Percentiles rank a stretch among this genome's conserved stretches.
Evolutionary conservation across 2,797 vertebrate genomes (phyloP).

Genomic region (Delichon dasypus): DNA sequence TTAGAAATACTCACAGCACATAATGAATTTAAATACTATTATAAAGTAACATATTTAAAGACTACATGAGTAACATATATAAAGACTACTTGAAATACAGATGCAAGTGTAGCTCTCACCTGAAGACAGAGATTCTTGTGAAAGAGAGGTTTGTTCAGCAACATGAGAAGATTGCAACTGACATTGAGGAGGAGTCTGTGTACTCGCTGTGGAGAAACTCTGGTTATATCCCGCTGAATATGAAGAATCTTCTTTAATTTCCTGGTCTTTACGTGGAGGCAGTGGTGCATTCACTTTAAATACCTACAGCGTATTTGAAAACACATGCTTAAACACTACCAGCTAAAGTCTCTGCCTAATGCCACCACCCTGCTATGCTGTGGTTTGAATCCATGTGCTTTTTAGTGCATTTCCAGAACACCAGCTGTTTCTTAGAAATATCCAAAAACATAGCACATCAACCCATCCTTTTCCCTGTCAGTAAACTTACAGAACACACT

Average conservation of each 20-base stretch:
- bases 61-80: background rate
- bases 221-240: slow-evolving; percentile 77
- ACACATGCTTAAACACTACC: background rate
- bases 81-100: background rate
- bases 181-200: slow-evolving; percentile 91
- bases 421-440: background rate
- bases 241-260: slow-evolving; percentile 76
- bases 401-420: background rate
- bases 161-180: slow-evolving; percentile 71
- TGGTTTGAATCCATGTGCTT: background rate
- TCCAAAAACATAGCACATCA: background rate
- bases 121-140: slow-evolving; percentile 74
- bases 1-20: background rate
- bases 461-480: background rate
- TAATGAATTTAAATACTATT: background rate
- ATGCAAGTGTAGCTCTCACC: slow-evolving; percentile 68
- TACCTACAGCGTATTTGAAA: slow-evolving; percentile 75
- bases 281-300: slow-evolving; percentile 85
- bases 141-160: slow-evolving; percentile 78
- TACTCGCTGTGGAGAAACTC: slow-evolving; percentile 86
- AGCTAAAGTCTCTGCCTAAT: background rate
- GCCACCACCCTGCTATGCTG: background rate
- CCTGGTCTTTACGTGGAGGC: slow-evolving; percentile 82
- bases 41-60: background rate
- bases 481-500: background rate